Evolutionary conservation across 2,888 invertebrate species (phyloP), one percentile per base, ranked within the genome.

Genomic region (Diaphora mendica): DNA sequence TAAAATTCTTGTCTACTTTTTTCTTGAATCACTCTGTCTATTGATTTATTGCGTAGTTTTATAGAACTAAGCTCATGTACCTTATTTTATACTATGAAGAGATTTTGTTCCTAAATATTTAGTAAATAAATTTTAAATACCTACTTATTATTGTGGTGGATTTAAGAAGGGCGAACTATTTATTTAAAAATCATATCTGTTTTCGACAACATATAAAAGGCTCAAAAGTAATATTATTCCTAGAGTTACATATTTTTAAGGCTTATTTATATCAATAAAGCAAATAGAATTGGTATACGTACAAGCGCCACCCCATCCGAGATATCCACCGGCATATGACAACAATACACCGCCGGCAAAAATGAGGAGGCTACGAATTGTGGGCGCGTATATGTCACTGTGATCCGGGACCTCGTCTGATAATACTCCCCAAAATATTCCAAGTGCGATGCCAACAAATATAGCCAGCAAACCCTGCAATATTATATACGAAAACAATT

Each of bases 281-380:
- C 72, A 68, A 69, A 65, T 76, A 75, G 72, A 76, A 71, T 73
- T 64, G 65, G 51, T 68, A 75, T 86, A 92, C 94, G 90, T 86
- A 95, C 95, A 93, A 72, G 91, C 91, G 72, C 95, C 95, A 64
- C 95, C 95, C 95, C 95, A 95, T 69, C 95, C 94, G 55, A 91
- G 77, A 75, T 91, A 91, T 77, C 90, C 93, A 35, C 90, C 81
- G 71, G 89, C 89, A 78, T 95, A 95, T 69, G 89, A 91, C 72
- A 94, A 84, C 39, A 94, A 84, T 69, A 92, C 82, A 8, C 95
- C 95, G 65, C 93, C 94, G 35, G 88, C 79, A 62, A 95, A 92
- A 79, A 95, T 92, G 70, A 93, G 90, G 59, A 94, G 76, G 78
- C 95, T 94, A 71, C 94, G 90, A 74, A 94, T 88, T 59, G 94